phyloP scores from a whole-genome alignment of 2,888 invertebrate genomes.

The Cantharis rustica region DNA sequence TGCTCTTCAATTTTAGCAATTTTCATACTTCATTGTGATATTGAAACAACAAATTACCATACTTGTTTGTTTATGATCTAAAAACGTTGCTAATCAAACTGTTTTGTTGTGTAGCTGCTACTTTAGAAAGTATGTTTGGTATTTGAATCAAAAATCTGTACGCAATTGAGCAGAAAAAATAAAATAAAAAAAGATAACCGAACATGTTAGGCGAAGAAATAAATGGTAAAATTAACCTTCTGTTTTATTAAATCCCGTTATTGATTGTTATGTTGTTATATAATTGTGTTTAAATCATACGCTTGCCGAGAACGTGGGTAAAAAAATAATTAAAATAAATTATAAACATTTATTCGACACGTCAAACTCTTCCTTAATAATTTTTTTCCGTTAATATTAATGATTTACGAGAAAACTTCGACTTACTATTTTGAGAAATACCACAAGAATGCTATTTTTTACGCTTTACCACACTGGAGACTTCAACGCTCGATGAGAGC shows the following conservation, averaged over 20 bases:
- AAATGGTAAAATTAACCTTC: neutral
- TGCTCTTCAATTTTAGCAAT: neutral
- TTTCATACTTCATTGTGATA: neutral
- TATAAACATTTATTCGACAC: neutral
- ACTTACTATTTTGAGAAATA: neutral
- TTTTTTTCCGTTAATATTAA: neutral
- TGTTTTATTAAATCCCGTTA: neutral
- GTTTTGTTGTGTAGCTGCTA: neutral
- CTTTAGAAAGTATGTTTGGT: neutral
- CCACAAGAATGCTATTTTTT: neutral
- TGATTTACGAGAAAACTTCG: neutral
- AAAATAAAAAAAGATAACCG: neutral
- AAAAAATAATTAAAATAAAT: neutral
- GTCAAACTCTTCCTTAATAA: neutral
- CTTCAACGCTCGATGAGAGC: neutral
- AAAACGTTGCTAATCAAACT: neutral
- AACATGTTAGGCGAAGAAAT: neutral
- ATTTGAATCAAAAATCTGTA: neutral
- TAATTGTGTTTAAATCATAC: neutral
- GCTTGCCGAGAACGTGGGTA: neutral
- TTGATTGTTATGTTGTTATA: neutral
- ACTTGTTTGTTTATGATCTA: neutral
- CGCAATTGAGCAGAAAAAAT: neutral
- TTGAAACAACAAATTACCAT: neutral
- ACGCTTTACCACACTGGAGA: neutral